phyloP scores from a whole-genome alignment of 2,113 vertebrate species.

The Dromiciops gliroides region DNA sequence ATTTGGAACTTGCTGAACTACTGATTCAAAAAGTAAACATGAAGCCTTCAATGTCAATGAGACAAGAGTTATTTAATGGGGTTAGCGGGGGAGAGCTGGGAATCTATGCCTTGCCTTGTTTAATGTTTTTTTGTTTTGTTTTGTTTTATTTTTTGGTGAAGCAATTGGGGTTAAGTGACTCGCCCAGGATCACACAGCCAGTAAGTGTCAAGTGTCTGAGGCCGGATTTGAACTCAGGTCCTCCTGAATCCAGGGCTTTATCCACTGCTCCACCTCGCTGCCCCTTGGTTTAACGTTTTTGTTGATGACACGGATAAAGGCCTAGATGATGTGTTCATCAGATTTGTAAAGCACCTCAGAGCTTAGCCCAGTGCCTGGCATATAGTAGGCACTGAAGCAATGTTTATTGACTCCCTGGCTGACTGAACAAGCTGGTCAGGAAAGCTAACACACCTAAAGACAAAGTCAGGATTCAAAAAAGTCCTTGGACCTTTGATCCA shows the following conservation, averaged over 20 bases:
- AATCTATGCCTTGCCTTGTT: not conserved
- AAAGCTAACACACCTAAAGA: not conserved
- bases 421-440: not conserved
- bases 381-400: not conserved
- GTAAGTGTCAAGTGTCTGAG: too few species aligned
- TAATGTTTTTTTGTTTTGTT: not conserved
- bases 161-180: too few species aligned
- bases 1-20: not conserved
- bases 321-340: too few species aligned
- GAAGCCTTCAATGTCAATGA: not conserved
- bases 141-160: too few species aligned
- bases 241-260: too few species aligned
- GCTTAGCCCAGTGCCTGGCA: not conserved
- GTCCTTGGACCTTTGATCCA: not conserved
- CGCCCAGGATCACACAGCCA: too few species aligned
- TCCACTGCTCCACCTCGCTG: too few species aligned
- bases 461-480: not conserved
- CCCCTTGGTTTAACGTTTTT: not conserved
- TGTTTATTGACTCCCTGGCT: not conserved
- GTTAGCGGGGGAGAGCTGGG: not conserved
- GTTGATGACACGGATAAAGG: too few species aligned
- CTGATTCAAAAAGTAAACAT: not conserved
- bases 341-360: not conserved
- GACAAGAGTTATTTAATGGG: not conserved
- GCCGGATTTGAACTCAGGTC: too few species aligned